Conservation (phyloP, 2,797 vertebrate genomes). For the Oryzias dopingdopingensis region DNA sequence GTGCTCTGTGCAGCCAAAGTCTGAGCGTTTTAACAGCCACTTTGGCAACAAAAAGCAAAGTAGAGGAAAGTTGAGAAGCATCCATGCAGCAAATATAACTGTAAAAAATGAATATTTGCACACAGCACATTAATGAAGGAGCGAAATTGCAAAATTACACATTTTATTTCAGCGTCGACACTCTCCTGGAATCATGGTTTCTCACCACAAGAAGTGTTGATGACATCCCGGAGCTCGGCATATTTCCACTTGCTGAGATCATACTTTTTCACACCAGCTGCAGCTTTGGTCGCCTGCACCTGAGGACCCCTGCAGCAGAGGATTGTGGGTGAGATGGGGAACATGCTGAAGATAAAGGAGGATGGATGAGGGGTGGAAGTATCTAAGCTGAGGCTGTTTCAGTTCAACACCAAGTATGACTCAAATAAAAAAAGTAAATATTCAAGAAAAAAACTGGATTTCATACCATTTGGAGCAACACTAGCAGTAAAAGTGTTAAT, state of each 20-base stretch:
- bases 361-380: conserved; percentile 4
- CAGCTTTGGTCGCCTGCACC: conserved; percentile 94
- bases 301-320: conserved; percentile 82
- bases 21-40: conserved; percentile 27
- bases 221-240: conserved; percentile 95
- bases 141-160: too few relatives aligned
- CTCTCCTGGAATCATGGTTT: conserved; percentile 23
- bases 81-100: neutral
- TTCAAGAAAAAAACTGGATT: neutral
- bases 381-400: neutral
- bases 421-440: neutral
- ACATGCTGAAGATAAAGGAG: neutral
- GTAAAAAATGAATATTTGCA: too few relatives aligned
- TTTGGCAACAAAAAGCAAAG: conserved; percentile 16
- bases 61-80: conserved; percentile 5
- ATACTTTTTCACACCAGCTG: conserved; percentile 90
- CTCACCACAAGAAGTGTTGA: conserved; percentile 98
- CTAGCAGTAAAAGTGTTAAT: too few relatives aligned
- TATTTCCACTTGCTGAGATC: conserved; percentile 99
- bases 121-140: too few relatives aligned
- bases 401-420: conserved; percentile 17
- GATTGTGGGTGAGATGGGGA: conserved; percentile 3
- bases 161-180: too few relatives aligned
- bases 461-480: neutral
- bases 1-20: conserved; percentile 45